Conservation (phyloP, 2,888 invertebrate genomes). For the Erebia aethiops region DNA sequence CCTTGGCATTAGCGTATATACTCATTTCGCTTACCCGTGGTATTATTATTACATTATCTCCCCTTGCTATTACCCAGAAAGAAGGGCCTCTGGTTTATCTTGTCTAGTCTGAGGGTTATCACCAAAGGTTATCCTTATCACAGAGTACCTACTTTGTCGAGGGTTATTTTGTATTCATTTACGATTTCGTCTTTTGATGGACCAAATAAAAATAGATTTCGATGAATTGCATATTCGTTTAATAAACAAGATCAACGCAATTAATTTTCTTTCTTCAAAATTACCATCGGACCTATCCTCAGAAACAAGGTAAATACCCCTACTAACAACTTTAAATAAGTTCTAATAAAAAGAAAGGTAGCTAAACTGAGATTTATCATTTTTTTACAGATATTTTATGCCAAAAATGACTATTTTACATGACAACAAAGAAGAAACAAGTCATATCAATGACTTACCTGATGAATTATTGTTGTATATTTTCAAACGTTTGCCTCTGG, state of each 20-base stretch:
- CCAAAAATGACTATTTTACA: conserved; percentile 32
- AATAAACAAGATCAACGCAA: background rate
- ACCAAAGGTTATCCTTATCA: too few relatives aligned
- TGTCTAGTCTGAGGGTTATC: too few relatives aligned
- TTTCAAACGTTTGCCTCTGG: conserved; percentile 65
- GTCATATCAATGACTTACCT: conserved; percentile 58
- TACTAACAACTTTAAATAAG: too few relatives aligned
- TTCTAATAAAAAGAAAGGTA: too few relatives aligned
- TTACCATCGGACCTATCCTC: background rate
- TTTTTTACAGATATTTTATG: background rate
- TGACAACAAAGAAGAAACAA: conserved; percentile 15
- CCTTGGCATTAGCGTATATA: too few relatives aligned
- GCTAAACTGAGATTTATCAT: too few relatives aligned
- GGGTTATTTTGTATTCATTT: too few relatives aligned
- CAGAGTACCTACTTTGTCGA: too few relatives aligned
- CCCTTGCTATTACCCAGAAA: too few relatives aligned
- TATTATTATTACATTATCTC: too few relatives aligned
- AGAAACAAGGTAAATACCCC: background rate
- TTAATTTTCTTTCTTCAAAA: background rate
- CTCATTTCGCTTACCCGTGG: too few relatives aligned
- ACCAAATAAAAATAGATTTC: conserved; percentile 2
- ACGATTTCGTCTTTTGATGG: background rate
- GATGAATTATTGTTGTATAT: conserved; percentile 69
- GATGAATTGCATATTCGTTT: conserved; percentile 2
- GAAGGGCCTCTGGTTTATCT: too few relatives aligned